Percentiles rank a stretch among this genome's conserved stretches.
These are phyloP conservation scores for Cranoglanis bouderius DNA, from an alignment of 2,113 vertebrate genomes.

Conservation along the genomic window DNA sequence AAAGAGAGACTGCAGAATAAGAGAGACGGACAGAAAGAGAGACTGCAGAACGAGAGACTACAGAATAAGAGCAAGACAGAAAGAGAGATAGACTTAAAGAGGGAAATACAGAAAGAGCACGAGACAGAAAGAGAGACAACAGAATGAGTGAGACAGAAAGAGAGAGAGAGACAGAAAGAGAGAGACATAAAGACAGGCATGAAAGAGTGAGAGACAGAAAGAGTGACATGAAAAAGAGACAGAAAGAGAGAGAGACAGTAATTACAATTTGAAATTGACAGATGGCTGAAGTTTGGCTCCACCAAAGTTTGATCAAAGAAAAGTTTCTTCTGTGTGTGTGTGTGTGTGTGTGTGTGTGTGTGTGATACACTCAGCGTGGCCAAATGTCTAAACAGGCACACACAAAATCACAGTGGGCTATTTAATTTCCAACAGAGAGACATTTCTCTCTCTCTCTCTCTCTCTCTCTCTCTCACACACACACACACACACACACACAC, in stretches of 20 bases:
- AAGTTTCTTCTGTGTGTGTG: conserved; percentile 1
- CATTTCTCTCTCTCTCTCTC: neutral
- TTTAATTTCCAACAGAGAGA: conserved; percentile 23
- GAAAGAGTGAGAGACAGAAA: neutral
- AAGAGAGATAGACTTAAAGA: neutral
- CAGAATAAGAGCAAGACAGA: neutral
- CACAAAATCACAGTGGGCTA: conserved; percentile 19
- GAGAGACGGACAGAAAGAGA: too few species aligned
- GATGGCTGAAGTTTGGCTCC: conserved; percentile 33
- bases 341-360: conserved; percentile 1
- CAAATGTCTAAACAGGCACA: conserved; percentile 37
- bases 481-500: neutral
- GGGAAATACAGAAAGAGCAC: neutral
- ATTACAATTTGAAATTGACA: conserved; percentile 26
- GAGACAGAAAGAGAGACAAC: neutral
- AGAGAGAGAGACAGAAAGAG: neutral
- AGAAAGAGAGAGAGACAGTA: neutral
- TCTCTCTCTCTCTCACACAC: neutral
- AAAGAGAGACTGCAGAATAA: too few species aligned
- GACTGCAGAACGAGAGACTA: neutral
- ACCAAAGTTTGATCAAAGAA: conserved; percentile 28
- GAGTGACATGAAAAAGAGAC: neutral
- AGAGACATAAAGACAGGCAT: neutral
- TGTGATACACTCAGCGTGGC: neutral
- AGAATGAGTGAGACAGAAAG: neutral